Evolutionary conservation across 2,888 invertebrate species (phyloP).

Genomic region (Ennomos fuscantarius): DNA sequence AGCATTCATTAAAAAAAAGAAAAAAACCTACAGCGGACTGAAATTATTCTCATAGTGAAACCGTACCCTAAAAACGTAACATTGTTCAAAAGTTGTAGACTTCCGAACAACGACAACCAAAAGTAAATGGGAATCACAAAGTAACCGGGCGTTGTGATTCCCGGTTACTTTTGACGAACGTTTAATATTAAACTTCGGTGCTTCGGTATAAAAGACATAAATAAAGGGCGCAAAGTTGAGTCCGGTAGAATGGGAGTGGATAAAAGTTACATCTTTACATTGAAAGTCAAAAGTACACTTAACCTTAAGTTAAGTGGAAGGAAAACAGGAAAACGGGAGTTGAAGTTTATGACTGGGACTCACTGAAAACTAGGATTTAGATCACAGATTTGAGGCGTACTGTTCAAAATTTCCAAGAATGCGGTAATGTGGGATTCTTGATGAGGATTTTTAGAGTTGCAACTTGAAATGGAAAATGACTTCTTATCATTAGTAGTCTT

Average conservation of each 20-base stretch:
- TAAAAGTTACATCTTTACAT: conserved; percentile 29
- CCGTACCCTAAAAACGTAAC: background rate
- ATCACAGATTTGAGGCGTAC: too few relatives aligned
- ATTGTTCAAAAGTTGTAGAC: background rate
- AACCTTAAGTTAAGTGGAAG: conserved; percentile 24
- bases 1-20: too few relatives aligned
- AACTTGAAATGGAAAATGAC: too few relatives aligned
- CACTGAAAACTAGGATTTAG: too few relatives aligned
- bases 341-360: conserved; percentile 1
- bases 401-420: too few relatives aligned
- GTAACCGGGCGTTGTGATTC: conserved; percentile 11
- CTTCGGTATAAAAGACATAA: conserved; percentile 23
- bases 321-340: conserved; percentile 26
- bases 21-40: too few relatives aligned
- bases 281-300: conserved; percentile 29
- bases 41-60: too few relatives aligned
- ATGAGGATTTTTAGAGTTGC: too few relatives aligned
- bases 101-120: conserved; percentile 1
- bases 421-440: too few relatives aligned
- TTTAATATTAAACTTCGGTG: conserved; percentile 30
- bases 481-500: too few relatives aligned
- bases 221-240: conserved; percentile 26
- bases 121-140: background rate
- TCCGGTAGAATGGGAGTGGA: conserved; percentile 26
- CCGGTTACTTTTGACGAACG: conserved; percentile 21